Evolutionary conservation across 2,888 invertebrate genomes (phyloP), one percentile per base, ranked within the genome.

Genomic region (Plagodis pulveraria): DNA sequence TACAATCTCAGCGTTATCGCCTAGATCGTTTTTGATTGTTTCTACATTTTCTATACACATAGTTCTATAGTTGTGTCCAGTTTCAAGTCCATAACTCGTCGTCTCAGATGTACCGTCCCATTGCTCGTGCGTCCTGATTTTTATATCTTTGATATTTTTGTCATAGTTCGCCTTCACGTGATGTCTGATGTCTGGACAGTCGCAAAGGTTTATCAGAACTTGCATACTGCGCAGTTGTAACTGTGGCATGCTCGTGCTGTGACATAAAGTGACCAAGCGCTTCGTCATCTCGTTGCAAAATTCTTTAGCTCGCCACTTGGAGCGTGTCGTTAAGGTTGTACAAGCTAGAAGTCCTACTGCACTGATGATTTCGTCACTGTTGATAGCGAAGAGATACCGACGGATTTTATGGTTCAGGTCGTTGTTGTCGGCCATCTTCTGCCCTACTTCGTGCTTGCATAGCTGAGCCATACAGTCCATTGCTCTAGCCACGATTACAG

Each of bases 261-360:
- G 62, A 45, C 82, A 82, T 5, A 91, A 69, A 0, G 60, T 36
- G 0, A 88, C 79, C 4, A 92, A 67, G 1, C 72, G 71, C 40
- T 73, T 81, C 0, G 85, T 83, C 2, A 91, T 57, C 0, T 83
- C 81, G 6, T 56, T 60, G 42, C 76, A 72, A 32, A 68, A 73
- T 61, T 91, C 89, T 49, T 87, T 90, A 0, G 84, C 86, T 0
- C 90, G 83, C 91, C 91, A 91, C 70, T 91, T 87, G 0, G 91
- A 87, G 0, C 83, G 74, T 0, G 84, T 86, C 0, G 91, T 91
- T 22, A 86, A 38, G 0, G 92, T 91, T 0, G 87, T 86, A 41
- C 81, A 87, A 6, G 63, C 62, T 81, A 92, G 80, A 0, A 91
- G 69, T 6, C 83, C 84, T 0, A 81, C 75, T 0, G 87, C 79